phyloP scores from a whole-genome alignment of 2,888 invertebrate species.

The Chloromyia formosa region DNA sequence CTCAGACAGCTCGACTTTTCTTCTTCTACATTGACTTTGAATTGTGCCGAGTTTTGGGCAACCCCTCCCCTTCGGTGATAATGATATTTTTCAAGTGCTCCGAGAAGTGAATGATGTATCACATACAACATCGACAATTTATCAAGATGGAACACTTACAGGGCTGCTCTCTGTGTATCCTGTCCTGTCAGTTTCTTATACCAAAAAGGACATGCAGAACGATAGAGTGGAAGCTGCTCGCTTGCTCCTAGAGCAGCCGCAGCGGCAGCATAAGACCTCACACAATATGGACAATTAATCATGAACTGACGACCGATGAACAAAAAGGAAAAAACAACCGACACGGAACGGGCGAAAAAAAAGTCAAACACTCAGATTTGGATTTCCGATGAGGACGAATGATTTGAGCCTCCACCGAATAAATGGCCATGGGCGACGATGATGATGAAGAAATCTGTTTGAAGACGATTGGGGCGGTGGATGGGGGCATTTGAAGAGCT shows the following conservation, averaged over 20 bases:
- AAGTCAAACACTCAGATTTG: background rate
- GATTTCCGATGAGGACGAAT: background rate
- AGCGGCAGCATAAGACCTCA: too few relatives aligned
- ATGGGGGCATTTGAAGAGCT: slow-evolving; percentile 8
- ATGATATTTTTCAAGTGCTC: slow-evolving; percentile 3
- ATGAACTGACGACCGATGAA: slow-evolving; percentile 33
- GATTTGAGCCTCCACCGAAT: too few relatives aligned
- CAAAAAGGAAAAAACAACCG: too few relatives aligned
- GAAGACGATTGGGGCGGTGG: background rate
- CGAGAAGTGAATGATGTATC: background rate
- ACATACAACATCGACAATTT: slow-evolving; percentile 14
- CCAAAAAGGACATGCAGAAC: background rate
- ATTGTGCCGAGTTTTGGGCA: background rate
- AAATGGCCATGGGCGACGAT: slow-evolving; percentile 11
- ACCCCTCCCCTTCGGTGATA: background rate
- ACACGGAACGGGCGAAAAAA: background rate
- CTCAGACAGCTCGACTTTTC: background rate
- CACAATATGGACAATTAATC: slow-evolving; percentile 39
- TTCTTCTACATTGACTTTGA: background rate
- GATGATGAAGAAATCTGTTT: slow-evolving; percentile 24
- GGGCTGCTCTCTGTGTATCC: slow-evolving; percentile 10
- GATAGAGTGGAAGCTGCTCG: too few relatives aligned
- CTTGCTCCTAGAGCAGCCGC: background rate
- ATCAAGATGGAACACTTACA: slow-evolving; percentile 26
- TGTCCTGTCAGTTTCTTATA: too few relatives aligned